Conservation (phyloP, 2,797 vertebrate species). For the Lindbergichthys nudifrons region DNA sequence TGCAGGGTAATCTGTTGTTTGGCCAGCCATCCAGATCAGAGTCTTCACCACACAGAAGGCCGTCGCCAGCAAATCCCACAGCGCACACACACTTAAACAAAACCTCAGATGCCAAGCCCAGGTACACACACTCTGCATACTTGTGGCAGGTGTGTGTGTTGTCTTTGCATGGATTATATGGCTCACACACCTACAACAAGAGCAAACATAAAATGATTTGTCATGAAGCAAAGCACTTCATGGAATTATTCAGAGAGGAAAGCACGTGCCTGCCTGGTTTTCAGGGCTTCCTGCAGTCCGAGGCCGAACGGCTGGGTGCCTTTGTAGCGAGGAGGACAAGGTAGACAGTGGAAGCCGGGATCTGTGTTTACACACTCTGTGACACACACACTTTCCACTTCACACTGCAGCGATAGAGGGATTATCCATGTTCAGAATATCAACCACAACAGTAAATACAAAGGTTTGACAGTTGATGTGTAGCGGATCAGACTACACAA, state of each 20-base stretch:
- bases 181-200: slow-evolving; percentile 90
- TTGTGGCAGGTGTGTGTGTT: slow-evolving; percentile 92
- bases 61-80: slow-evolving; percentile 94
- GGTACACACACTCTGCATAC: slow-evolving; percentile 90
- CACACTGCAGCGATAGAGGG: slow-evolving; percentile 84
- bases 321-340: slow-evolving; percentile 93
- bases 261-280: slow-evolving; percentile 88
- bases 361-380: slow-evolving; percentile 94
- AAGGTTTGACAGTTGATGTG: slow-evolving; percentile 7
- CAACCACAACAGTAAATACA: slow-evolving; percentile 20
- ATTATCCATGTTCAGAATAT: slow-evolving; percentile 27
- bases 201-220: background rate
- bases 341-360: slow-evolving; percentile 95
- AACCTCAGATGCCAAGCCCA: slow-evolving; percentile 92
- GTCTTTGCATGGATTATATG: slow-evolving; percentile 95
- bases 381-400: slow-evolving; percentile 90
- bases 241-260: background rate
- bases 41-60: slow-evolving; percentile 93
- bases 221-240: background rate
- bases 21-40: slow-evolving; percentile 98
- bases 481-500: slow-evolving; percentile 5
- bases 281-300: slow-evolving; percentile 88
- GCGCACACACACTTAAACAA: slow-evolving; percentile 93
- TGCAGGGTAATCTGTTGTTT: slow-evolving; percentile 90
- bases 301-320: slow-evolving; percentile 92